Evolutionary conservation across 1,140 invertebrate species (phyloP).

Genomic region (Drosophila biarmipes): DNA sequence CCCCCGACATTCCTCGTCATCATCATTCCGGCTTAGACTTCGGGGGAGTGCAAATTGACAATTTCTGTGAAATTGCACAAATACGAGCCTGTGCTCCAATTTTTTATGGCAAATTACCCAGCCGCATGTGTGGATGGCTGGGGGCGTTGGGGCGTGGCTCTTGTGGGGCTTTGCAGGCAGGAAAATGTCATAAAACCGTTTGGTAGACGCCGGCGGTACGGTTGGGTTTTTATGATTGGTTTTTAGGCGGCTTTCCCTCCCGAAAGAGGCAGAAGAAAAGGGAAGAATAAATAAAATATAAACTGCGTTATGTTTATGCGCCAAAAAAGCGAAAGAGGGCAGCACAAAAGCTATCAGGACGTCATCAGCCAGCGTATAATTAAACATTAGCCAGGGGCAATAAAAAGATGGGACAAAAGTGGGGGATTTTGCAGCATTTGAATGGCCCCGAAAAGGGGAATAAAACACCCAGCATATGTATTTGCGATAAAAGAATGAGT

Average conservation of each 20-base stretch:
- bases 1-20: constrained; percentile 19
- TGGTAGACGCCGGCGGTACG: constrained; percentile 53
- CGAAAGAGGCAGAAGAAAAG: constrained; percentile 36
- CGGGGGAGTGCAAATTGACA: constrained; percentile 79
- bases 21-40: constrained; percentile 68
- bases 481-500: constrained; percentile 5
- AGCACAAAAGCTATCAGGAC: constrained; percentile 58
- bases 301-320: constrained; percentile 82
- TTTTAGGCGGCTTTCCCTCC: constrained; percentile 44
- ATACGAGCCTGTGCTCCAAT: constrained; percentile 74
- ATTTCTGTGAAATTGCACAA: constrained; percentile 82
- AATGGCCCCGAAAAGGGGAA: constrained; percentile 19
- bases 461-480: constrained; percentile 2
- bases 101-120: constrained; percentile 81
- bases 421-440: constrained; percentile 11
- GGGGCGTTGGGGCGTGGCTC: constrained; percentile 34
- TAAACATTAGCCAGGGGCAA: constrained; percentile 70
- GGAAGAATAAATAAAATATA: constrained; percentile 80
- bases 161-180: constrained; percentile 15
- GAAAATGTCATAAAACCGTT: constrained; percentile 74
- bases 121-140: constrained; percentile 49
- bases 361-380: constrained; percentile 69
- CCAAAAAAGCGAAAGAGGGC: constrained; percentile 15
- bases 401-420: constrained; percentile 54
- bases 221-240: constrained; percentile 75